Conservation (phyloP, 2,113 vertebrate genomes). For the Bufo bufo region DNA sequence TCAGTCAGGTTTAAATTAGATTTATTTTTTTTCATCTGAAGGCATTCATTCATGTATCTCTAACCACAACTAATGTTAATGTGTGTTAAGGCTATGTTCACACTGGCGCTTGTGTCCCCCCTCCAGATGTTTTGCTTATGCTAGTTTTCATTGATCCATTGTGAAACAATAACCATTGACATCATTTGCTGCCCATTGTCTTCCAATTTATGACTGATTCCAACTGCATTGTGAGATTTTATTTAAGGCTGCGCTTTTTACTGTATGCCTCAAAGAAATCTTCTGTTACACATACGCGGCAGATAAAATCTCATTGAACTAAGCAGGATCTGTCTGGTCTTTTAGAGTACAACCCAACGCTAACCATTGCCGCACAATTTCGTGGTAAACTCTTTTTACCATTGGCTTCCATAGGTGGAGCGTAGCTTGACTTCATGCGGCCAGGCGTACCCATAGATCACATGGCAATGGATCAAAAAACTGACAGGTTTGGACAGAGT, state of each 20-base stretch:
- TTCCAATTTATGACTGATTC: background rate
- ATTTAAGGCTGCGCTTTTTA: too few species aligned
- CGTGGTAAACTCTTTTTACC: too few species aligned
- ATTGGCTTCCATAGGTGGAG: too few species aligned
- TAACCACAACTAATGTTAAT: constrained; percentile 24
- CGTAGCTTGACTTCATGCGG: too few species aligned
- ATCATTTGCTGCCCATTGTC: background rate
- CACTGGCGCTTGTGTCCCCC: background rate
- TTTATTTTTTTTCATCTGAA: background rate
- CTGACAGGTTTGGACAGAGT: background rate
- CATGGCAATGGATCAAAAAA: background rate
- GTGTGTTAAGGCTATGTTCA: background rate
- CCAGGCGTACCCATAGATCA: too few species aligned
- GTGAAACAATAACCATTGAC: background rate
- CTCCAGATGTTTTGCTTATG: background rate
- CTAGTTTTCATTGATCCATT: background rate
- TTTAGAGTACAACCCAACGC: too few species aligned
- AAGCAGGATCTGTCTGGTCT: too few species aligned
- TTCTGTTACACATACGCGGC: background rate
- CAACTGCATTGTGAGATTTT: background rate
- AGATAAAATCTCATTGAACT: background rate
- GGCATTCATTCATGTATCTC: background rate
- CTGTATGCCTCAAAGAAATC: too few species aligned
- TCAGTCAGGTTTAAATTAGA: too few species aligned
- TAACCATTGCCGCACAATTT: too few species aligned